Conservation (phyloP, 2,113 vertebrate genomes). For the Herpailurus yagouaroundi region DNA sequence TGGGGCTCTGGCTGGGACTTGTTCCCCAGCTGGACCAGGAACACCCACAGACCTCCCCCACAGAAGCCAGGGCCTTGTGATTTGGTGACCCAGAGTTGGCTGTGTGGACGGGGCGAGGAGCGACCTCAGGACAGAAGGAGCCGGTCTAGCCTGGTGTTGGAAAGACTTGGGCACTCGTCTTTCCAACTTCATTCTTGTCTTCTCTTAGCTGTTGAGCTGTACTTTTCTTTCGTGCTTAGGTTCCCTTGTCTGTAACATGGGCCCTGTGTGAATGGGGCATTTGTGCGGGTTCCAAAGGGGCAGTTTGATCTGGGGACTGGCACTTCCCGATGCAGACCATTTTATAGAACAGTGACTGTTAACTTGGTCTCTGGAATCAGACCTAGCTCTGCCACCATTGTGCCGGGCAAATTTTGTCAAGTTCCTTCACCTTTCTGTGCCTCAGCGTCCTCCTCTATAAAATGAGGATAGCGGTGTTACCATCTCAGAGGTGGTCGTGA, state of each 20-base stretch:
- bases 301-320: not conserved
- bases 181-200: not conserved
- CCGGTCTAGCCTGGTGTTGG: not conserved
- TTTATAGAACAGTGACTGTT: not conserved
- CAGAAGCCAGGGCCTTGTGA: not conserved
- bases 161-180: not conserved
- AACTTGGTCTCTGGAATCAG: not conserved
- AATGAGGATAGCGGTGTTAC: not conserved
- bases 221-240: not conserved
- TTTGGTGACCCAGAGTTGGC: not conserved
- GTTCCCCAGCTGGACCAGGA: not conserved
- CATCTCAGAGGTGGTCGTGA: not conserved
- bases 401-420: not conserved
- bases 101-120: not conserved
- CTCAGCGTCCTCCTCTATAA: not conserved
- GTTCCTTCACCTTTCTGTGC: not conserved
- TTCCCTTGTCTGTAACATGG: not conserved
- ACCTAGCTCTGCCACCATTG: not conserved
- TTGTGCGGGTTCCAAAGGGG: not conserved
- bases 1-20: not conserved
- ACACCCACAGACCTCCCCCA: not conserved
- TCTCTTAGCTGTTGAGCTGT: not conserved
- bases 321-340: not conserved
- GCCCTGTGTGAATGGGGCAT: not conserved
- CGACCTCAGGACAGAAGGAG: not conserved